These are phyloP conservation scores for Perdita meconis DNA, from an alignment of 2,888 invertebrate genomes.

Conservation along the genomic window DNA sequence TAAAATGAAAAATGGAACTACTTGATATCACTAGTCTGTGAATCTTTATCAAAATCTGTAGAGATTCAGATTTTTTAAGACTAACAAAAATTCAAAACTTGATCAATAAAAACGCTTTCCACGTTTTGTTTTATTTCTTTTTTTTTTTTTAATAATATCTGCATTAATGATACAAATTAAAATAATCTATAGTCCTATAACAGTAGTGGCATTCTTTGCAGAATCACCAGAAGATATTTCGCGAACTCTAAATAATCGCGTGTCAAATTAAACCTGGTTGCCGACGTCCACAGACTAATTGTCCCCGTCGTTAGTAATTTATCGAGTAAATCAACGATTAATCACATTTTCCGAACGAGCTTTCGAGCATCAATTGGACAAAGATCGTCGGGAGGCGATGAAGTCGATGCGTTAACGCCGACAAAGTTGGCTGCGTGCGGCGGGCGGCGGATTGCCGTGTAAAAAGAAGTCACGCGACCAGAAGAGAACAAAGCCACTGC, in stretches of 20 bases:
- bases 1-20: too few species aligned
- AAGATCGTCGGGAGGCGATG: slow-evolving; percentile 5
- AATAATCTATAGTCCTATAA: too few species aligned
- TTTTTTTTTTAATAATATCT: too few species aligned
- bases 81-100: too few species aligned
- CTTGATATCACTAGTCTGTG: too few species aligned
- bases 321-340: slow-evolving; percentile 15
- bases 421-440: slow-evolving; percentile 1
- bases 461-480: slow-evolving; percentile 43
- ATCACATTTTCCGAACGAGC: slow-evolving; percentile 11
- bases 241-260: background rate
- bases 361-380: slow-evolving; percentile 2
- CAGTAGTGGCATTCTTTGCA: too few species aligned
- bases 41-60: too few species aligned
- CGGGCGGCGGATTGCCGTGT: slow-evolving; percentile 7
- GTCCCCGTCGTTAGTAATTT: background rate
- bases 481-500: slow-evolving; percentile 39
- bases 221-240: background rate
- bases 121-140: too few species aligned
- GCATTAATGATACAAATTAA: too few species aligned
- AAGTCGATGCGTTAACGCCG: background rate
- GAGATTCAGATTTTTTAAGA: too few species aligned
- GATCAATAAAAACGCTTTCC: too few species aligned
- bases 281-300: background rate
- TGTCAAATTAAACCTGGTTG: background rate